Percentiles rank a stretch among this genome's conserved stretches.
Conservation (phyloP, 1,140 invertebrate species). For the Calliopsis andreniformis region DNA sequence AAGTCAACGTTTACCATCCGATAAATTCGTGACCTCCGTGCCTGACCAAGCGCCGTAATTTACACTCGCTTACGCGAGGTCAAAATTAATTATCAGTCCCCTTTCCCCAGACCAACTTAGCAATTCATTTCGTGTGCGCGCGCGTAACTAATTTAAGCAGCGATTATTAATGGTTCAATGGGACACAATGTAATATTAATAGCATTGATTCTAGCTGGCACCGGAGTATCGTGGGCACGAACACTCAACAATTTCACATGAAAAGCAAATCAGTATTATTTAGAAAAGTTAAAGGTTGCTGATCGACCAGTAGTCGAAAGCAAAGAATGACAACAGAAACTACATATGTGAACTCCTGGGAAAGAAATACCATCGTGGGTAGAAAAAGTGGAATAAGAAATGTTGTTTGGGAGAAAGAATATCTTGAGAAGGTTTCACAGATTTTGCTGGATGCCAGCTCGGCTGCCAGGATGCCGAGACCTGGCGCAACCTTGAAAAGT, state of each 20-base stretch:
- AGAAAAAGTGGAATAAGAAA: background rate
- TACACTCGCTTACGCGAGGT: slow-evolving; percentile 41
- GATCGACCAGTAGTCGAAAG: too few relatives aligned
- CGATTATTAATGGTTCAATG: slow-evolving; percentile 50
- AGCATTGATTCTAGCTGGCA: slow-evolving; percentile 29
- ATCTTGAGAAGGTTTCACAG: background rate
- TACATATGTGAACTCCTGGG: too few relatives aligned
- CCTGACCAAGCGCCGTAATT: slow-evolving; percentile 33
- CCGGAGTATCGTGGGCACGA: background rate
- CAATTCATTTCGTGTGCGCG: slow-evolving; percentile 50
- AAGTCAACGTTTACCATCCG: slow-evolving; percentile 28
- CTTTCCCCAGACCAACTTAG: slow-evolving; percentile 31
- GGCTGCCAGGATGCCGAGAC: slow-evolving; percentile 4
- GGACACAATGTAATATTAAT: slow-evolving; percentile 55
- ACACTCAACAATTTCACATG: background rate
- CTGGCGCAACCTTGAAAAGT: slow-evolving; percentile 43
- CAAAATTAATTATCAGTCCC: slow-evolving; percentile 50
- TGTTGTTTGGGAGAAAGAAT: background rate
- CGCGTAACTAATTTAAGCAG: slow-evolving; percentile 53
- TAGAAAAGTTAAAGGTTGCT: too few relatives aligned
- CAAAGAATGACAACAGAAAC: background rate
- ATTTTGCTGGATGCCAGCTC: background rate
- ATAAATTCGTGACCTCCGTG: slow-evolving; percentile 22
- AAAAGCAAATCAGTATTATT: too few relatives aligned
- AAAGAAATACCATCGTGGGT: too few relatives aligned